phyloP scores from a whole-genome alignment of 2,113 vertebrate genomes.

The Raja brachyura region DNA sequence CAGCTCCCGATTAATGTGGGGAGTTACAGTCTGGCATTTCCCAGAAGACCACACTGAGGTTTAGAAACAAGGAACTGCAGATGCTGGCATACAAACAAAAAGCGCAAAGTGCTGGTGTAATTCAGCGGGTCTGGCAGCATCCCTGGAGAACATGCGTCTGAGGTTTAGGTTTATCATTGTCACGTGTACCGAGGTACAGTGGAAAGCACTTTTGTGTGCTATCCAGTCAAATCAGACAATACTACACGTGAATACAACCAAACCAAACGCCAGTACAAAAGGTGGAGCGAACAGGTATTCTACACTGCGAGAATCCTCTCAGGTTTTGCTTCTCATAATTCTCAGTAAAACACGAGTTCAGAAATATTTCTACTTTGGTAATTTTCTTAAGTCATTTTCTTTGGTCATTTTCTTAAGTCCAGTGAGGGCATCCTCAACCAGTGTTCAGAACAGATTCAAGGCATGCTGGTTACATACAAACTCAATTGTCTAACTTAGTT shows the following conservation, averaged over 20 bases:
- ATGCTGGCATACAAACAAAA: too few relatives aligned
- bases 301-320: neutral
- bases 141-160: too few relatives aligned
- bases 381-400: neutral
- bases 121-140: too few relatives aligned
- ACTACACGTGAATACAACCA: too few relatives aligned
- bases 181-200: too few relatives aligned
- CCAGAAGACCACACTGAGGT: too few relatives aligned
- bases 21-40: neutral
- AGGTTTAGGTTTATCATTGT: too few relatives aligned
- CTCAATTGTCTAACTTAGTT: neutral
- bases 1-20: neutral
- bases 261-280: too few relatives aligned
- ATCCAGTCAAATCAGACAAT: too few relatives aligned
- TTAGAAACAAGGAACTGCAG: too few relatives aligned
- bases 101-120: too few relatives aligned
- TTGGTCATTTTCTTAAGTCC: neutral
- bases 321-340: neutral
- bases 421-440: neutral
- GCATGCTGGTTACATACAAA: neutral
- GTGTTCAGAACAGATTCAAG: neutral
- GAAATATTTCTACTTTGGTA: neutral
- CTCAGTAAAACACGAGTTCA: conserved; percentile 3
- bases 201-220: too few relatives aligned
- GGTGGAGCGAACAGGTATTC: neutral